Evolutionary conservation across 2,888 invertebrate species (phyloP).

Genomic region (Leucophora obtusa): DNA sequence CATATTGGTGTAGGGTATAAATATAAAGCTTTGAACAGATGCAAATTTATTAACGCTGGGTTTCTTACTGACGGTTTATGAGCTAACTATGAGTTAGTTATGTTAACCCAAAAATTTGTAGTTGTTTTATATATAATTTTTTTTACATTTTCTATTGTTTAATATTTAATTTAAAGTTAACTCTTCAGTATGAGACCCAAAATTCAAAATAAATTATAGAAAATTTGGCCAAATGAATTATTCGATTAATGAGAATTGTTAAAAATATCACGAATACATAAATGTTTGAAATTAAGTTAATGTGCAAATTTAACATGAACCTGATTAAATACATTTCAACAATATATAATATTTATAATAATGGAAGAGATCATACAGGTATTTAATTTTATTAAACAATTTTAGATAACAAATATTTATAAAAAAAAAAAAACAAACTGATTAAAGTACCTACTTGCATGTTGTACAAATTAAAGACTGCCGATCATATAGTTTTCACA

Average conservation of each 20-base stretch:
- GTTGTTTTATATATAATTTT: too few species aligned
- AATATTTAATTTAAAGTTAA: too few species aligned
- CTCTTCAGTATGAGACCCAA: too few species aligned
- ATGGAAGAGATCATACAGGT: background rate
- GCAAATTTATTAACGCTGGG: too few species aligned
- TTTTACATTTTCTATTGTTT: too few species aligned
- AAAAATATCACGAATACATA: background rate
- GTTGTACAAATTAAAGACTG: background rate
- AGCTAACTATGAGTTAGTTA: too few species aligned
- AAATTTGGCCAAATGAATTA: background rate
- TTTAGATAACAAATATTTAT: background rate
- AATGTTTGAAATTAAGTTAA: constrained; percentile 34
- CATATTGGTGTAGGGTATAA: too few species aligned
- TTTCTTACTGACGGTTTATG: too few species aligned
- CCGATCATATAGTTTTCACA: background rate
- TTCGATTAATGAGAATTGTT: background rate
- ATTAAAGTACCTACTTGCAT: background rate
- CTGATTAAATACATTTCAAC: constrained; percentile 49
- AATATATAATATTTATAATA: constrained; percentile 40
- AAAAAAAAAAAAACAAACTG: background rate
- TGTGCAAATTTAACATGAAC: constrained; percentile 27
- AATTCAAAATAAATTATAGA: too few species aligned
- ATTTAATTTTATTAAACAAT: background rate
- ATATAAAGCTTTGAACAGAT: too few species aligned
- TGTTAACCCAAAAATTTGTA: too few species aligned